Evolutionary conservation across 2,888 invertebrate genomes (phyloP).

Genomic region (Tipula helvola): DNA sequence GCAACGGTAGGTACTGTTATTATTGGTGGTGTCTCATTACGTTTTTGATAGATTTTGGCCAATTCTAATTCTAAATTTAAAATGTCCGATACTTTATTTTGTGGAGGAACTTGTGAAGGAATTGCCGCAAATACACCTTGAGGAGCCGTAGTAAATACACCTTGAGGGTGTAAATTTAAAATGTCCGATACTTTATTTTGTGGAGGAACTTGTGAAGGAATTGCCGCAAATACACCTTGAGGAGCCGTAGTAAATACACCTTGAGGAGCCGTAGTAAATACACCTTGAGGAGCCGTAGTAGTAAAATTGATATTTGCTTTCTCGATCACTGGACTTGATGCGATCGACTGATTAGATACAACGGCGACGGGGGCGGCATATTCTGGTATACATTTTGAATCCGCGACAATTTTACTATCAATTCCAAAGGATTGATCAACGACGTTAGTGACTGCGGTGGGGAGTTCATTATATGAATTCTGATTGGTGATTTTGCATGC

Average conservation of each 20-base stretch:
- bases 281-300: not conserved
- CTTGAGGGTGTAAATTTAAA: no score
- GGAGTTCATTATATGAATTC: not conserved
- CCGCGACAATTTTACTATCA: slow-evolving; percentile 13
- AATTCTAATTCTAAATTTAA: slow-evolving; percentile 47
- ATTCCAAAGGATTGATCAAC: not conserved
- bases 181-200: no score
- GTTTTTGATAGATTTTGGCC: slow-evolving; percentile 31
- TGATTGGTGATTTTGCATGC: not conserved
- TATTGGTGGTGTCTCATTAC: not conserved
- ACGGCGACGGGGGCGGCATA: not conserved
- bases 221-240: no score
- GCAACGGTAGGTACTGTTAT: slow-evolving; percentile 13
- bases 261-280: no score
- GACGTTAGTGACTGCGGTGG: not conserved
- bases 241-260: no score
- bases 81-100: slow-evolving; percentile 29
- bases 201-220: no score
- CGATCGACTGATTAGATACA: slow-evolving; percentile 6
- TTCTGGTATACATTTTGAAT: not conserved
- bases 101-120: slow-evolving; percentile 14
- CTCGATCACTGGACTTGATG: slow-evolving; percentile 10
- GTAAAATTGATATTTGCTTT: not conserved
- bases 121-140: not conserved
- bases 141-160: not conserved